Conservation (phyloP, 1,140 invertebrate species). For the Heliconius hermathena region DNA sequence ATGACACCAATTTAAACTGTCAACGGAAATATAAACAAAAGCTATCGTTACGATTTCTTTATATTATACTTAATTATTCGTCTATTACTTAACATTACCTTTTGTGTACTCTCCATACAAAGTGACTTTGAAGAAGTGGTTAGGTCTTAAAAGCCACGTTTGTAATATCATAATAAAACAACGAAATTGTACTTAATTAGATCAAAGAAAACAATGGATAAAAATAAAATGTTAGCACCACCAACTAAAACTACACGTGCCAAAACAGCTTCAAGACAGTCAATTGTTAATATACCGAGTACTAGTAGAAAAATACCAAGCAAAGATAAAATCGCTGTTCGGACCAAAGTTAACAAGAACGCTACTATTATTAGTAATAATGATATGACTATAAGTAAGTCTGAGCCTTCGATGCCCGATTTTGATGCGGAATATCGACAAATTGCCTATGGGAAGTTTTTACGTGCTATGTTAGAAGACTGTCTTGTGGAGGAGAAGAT, state of each 20-base stretch:
- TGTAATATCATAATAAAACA: no score
- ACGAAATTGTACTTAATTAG: background rate
- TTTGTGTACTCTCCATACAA: no score
- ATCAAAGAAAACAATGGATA: conserved; percentile 55
- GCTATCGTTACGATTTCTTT: conserved; percentile 6
- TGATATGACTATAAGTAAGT: conserved; percentile 51
- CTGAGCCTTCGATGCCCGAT: conserved; percentile 47
- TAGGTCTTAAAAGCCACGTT: no score
- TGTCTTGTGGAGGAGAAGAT: conserved; percentile 70
- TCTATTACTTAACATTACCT: no score
- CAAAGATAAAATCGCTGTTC: conserved; percentile 41
- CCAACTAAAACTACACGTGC: conserved; percentile 44
- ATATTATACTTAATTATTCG: background rate
- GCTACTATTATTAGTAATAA: conserved; percentile 42
- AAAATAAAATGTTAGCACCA: conserved; percentile 50
- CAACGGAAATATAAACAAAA: conserved; percentile 28
- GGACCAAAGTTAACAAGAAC: conserved; percentile 47
- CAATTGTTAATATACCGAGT: conserved; percentile 37
- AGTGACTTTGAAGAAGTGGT: no score
- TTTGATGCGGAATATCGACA: conserved; percentile 54
- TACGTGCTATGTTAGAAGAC: conserved; percentile 64
- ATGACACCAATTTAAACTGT: conserved; percentile 41
- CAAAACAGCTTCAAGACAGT: conserved; percentile 38
- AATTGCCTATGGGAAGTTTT: conserved; percentile 61
- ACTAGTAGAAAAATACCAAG: conserved; percentile 32